A percentile compares a stretch with the other conserved stretches of the same genome.
phyloP scores from a whole-genome alignment of 2,888 invertebrate species.

The Drosophila affinis region DNA sequence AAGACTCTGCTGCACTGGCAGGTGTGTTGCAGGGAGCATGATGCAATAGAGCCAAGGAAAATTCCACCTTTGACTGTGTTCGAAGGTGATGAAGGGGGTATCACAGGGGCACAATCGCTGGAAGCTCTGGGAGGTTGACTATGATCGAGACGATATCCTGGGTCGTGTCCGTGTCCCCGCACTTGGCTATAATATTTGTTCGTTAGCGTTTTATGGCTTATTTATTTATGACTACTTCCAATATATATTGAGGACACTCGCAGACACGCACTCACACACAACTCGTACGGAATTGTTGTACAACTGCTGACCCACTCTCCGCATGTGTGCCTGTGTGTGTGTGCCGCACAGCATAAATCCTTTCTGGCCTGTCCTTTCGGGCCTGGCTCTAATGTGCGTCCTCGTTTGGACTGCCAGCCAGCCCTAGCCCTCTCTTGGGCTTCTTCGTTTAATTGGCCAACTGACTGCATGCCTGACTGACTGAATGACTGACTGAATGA shows the following conservation, averaged over 20 bases:
- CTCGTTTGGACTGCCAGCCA: conserved; percentile 38
- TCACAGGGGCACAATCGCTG: too few relatives aligned
- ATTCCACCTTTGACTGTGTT: neutral
- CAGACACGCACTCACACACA: conserved; percentile 39
- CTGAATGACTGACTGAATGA: conserved; percentile 5
- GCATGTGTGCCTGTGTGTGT: conserved; percentile 13
- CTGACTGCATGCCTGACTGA: conserved; percentile 43
- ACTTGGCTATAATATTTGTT: conserved; percentile 19
- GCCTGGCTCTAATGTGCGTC: conserved; percentile 41
- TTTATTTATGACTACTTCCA: conserved; percentile 55
- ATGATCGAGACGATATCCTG: conserved; percentile 29
- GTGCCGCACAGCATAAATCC: conserved; percentile 45
- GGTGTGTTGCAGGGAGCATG: neutral
- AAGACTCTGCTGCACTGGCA: too few relatives aligned
- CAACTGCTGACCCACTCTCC: conserved; percentile 32
- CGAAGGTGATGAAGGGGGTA: neutral
- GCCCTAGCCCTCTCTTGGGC: conserved; percentile 51
- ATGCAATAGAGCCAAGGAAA: neutral
- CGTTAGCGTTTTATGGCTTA: conserved; percentile 47
- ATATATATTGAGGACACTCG: conserved; percentile 56
- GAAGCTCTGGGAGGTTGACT: neutral
- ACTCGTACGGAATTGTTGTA: conserved; percentile 12
- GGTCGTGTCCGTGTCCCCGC: conserved; percentile 1
- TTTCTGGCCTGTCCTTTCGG: conserved; percentile 21
- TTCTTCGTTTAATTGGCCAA: conserved; percentile 72